Evolutionary conservation across 53 echinoderm and acorn worm genomes (phyloP), one percentile per base, ranked within the genome.

Genomic region (Luidia sarsii): DNA sequence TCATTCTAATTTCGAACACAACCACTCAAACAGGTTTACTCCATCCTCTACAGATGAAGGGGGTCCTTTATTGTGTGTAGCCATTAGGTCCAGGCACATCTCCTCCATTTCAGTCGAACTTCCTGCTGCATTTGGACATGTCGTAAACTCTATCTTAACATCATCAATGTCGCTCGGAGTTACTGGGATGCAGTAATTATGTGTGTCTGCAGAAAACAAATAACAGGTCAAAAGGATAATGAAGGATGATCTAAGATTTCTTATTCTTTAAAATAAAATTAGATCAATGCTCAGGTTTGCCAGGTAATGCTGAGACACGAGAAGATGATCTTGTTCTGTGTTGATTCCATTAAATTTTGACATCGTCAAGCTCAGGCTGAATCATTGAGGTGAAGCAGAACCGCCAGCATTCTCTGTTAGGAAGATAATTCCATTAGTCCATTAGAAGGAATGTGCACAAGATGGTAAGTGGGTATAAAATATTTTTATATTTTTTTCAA

Each of bases 251-350:
- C 46, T 15, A 46, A 46, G 46, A 46, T 46, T 46, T n/a, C n/a
- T n/a, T n/a, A n/a, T n/a, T n/a, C n/a, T n/a, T n/a, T n/a, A n/a
- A n/a, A n/a, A n/a, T n/a, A 29, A 20, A 48, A 52, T 45, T 56
- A 82, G 33, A 82, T 39, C 4, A 82, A 51, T n/a, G n/a, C 57
- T 82, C 36, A 1, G 82, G 82, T 46, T 82, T 82, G 38, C 69
- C 69, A 24, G 82, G 32, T 57, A 65, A 59, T 36, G 68, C 68
- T 6, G 57, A 39, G 37, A 54, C 60, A 55, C 38, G 21, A 1
- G 25, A 34, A 28, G 68, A 68, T 29, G 57, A 41, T 43, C 59
- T 50, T 31, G 59, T 45, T 25, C 82, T 38, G 48, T 82, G 82
- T 31, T 57, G 69, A 22, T 82, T 82, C 82, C 82, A 82, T 45